Base-by-base conservation (phyloP, 2,797 vertebrate genomes). In the Sebastes steindachneri region DNA sequence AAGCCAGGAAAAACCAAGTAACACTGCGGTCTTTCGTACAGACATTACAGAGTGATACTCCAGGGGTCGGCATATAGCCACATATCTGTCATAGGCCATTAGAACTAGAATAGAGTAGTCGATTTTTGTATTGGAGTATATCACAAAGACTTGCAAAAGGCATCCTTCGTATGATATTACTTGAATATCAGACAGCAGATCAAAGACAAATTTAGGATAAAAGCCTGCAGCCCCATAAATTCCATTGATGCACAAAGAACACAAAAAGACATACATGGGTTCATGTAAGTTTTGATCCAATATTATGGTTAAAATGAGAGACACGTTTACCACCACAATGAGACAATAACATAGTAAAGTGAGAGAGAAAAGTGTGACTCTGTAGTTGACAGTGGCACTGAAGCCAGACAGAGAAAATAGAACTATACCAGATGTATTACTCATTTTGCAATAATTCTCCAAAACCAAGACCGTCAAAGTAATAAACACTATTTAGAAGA, bases 51-150 rank as follows among this genome's bases (percentile, higher is more conserved):
- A 70, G 71, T 91, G 84, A 70, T 92, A 92, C 58, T 88, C 68
- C 58, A 94, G 85, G 0, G 93, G 93, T 54, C 75, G 83, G 71
- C 93, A 94, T 58, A 94, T 89, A 0, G 92, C 93, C 65, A 92
- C 65, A 60, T 87, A 93, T 79, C 93, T 82, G 71, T 93, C 93
- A 75, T 87, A 93, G 9, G 91, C 80, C 88, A 94, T 94, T 5
- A 92, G n/a, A 12, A 77, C 77, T 8, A 92, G 17, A 55, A 80
- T 14, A 25, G 89, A 88, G 14, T 65, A 86, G 7, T 94, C 91
- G 9, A 59, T 72, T 2, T 12, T 69, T 70, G 54, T 31, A 55
- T 71, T 85, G 5, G 73, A 75, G 41, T 93, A 89, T n/a, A 93
- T 70, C 1, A 82, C 75, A 83, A 72, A 91, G 4, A 87, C 3